Evolutionary conservation across 2,113 vertebrate genomes (phyloP), one percentile per base, ranked within the genome.

Genomic region (Meleagris gallopavo): DNA sequence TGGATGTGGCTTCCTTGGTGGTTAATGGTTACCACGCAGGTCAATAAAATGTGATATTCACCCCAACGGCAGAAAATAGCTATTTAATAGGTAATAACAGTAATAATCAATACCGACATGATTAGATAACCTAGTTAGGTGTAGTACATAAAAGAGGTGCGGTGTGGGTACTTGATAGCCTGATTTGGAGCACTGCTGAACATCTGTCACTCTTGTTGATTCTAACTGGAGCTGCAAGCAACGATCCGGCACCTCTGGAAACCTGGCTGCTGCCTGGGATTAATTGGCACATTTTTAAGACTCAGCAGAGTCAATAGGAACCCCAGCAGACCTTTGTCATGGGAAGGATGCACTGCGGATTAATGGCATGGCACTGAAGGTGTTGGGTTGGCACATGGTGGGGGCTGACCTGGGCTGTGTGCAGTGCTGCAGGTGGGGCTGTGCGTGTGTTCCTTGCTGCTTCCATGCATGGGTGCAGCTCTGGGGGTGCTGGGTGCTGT

Each of bases 51-150:
- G 83, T 82, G 89, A 93, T 95, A 94, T 94, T 97, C 94, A 87
- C 94, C 94, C 92, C 94, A 74, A 83, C 67, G 71, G 94, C 78
- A 91, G 92, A 94, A 95, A 94, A 96, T 95, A 93, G 91, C 94
- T 92, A 46, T 88, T 94, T 96, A 97, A 97, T 97, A 96, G 95
- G 95, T 96, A 97, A 97, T 96, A 96, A 93, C 92, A 73, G 96
- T 91, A 94, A 96, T 97, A 97, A 97, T 96, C 86, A 60, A 97
- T 97, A 94, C 7, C 58, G 86, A 93, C 93, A 95, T 90, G 93
- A 95, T 95, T 94, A 96, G 96, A 94, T 94, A 96, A 95, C 91
- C 91, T 95, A 90, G 78, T 96, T 94, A 74, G 71, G 66, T 2
- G 83, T 50, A 87, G 92, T 83, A 72, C 82, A 82, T 91, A 83